Percentiles rank a stretch among this genome's conserved stretches.
These are phyloP conservation scores for Apodemia mormo DNA, from an alignment of 2,888 invertebrate genomes.

Conservation along the genomic window DNA sequence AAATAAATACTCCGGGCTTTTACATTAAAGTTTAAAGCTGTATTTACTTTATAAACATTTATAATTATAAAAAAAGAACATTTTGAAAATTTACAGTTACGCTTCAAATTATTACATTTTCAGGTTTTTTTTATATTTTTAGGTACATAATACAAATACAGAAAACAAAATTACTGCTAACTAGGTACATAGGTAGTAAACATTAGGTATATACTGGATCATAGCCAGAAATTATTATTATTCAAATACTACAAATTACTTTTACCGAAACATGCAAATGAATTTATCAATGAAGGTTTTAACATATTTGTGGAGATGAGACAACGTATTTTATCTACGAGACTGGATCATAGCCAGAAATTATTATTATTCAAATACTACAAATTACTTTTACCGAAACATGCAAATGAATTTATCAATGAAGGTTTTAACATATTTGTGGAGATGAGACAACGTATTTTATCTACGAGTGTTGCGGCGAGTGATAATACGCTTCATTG, in stretches of 20 bases:
- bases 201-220: neutral
- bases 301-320: slow-evolving; percentile 5
- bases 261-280: neutral
- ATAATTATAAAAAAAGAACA: too few relatives aligned
- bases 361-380: neutral
- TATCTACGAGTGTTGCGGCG: neutral
- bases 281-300: slow-evolving; percentile 6
- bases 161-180: too few relatives aligned
- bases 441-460: slow-evolving; percentile 5
- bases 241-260: neutral
- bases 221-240: neutral
- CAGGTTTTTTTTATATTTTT: too few relatives aligned
- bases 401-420: slow-evolving; percentile 5
- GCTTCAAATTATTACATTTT: too few relatives aligned
- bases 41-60: too few relatives aligned
- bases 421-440: neutral
- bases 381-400: neutral
- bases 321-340: neutral
- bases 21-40: too few relatives aligned
- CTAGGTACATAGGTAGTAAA: too few relatives aligned
- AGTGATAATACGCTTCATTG: slow-evolving; percentile 6
- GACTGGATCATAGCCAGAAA: neutral
- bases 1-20: too few relatives aligned
- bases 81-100: too few relatives aligned
- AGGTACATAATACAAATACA: too few relatives aligned